Evolutionary conservation across 2,888 invertebrate species (phyloP), one percentile per base, ranked within the genome.

Genomic region (Thumatha senex): DNA sequence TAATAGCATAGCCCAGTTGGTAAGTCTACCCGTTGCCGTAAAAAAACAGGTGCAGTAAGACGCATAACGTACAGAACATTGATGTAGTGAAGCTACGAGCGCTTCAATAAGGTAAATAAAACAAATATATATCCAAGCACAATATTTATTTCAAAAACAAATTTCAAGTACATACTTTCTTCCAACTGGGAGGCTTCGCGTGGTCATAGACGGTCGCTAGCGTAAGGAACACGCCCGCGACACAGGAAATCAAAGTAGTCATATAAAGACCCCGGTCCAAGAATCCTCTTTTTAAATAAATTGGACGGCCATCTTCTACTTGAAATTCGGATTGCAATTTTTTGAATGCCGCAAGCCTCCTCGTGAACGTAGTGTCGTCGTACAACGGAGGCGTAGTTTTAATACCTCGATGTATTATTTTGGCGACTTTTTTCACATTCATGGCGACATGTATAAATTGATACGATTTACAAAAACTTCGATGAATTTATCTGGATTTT

Each of bases 101-200:
- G 8, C 31, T 31, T 2, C 11, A 7, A 24, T 24, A 5, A 24
- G 18, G 18, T 8, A 24, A 14, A 12, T 11, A 24, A 15, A 11
- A 12, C 14, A 30, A 38, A 14, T n/a, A 29, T 31, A 12, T 18
- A 24, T 11, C 9, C 13, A 11, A 43, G 29, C 4, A 8, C 29
- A 24, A 10, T 1, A 10, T 45, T 36, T 45, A 45, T 44, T 44
- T 44, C 44, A 44, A 10, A 29, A n/a, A 7, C 7, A 44, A 13
- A 24, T 44, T 33, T 35, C 44, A 50, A 10, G 13, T 24, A 24
- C 18, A 24, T 4, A 24, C 54, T 42, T n/a, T 41, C 46, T 56
- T 74, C 80, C 80, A 80, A 1, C 74, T 70, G 0, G 63, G 40
- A 0, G 80, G 80, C 42, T 80, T 80, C 1, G 78, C 78, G 1